Conservation (phyloP, 2,888 invertebrate species). For the Gryllus longicercus region DNA sequence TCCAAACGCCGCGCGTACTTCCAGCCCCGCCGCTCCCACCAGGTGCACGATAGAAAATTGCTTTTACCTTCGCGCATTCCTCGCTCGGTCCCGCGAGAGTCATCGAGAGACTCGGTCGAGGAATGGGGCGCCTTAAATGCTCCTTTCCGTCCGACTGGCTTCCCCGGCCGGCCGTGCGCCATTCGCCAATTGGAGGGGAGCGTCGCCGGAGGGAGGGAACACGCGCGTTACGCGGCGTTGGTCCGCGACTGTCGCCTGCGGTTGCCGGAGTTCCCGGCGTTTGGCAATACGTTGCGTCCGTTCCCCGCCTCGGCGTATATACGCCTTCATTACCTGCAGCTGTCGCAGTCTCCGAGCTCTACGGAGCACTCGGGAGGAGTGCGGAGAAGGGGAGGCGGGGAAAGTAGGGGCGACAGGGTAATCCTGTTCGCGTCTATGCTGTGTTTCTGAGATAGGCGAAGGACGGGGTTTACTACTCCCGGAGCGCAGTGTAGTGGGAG, state of each 20-base stretch:
- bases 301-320: neutral
- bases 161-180: neutral
- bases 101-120: neutral
- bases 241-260: neutral
- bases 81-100: neutral
- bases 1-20: neutral
- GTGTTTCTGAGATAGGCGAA: too few relatives aligned
- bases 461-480: too few relatives aligned
- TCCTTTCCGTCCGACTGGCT: neutral
- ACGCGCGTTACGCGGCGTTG: neutral
- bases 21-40: neutral
- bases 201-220: neutral
- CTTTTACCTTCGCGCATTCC: neutral
- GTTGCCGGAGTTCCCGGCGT: neutral
- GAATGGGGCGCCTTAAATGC: neutral
- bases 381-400: neutral
- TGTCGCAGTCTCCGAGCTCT: neutral
- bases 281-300: neutral
- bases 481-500: too few relatives aligned
- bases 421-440: too few relatives aligned
- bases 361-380: neutral
- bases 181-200: too few relatives aligned
- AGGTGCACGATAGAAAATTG: neutral
- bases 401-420: too few relatives aligned
- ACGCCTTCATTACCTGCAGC: conserved; percentile 7